These are phyloP conservation scores for Morus bassanus DNA, from an alignment of 2,797 vertebrate species.

Conservation along the genomic window DNA sequence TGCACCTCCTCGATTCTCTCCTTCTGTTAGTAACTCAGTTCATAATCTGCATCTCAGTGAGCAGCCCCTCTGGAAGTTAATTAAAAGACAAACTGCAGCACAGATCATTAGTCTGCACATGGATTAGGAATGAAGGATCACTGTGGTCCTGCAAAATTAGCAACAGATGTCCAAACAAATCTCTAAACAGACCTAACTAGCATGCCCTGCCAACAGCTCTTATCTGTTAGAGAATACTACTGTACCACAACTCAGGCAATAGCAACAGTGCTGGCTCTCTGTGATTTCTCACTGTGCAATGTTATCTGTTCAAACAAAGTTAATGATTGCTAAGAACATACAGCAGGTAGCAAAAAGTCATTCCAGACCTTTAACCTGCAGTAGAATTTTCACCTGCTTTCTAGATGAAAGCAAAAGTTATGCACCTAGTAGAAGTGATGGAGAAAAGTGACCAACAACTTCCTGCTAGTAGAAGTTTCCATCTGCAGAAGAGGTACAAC, in stretches of 20 bases:
- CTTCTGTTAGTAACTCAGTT: neutral
- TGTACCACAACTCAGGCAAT: neutral
- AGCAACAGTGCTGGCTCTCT: neutral
- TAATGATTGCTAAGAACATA: neutral
- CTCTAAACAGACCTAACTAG: constrained; percentile 1
- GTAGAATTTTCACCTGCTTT: neutral
- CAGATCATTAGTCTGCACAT: constrained; percentile 34
- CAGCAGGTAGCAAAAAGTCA: neutral
- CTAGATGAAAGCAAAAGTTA: neutral
- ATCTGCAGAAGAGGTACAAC: neutral
- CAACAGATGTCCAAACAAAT: constrained; percentile 29
- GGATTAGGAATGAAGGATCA: constrained; percentile 19
- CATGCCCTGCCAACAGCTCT: neutral
- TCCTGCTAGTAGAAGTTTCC: neutral
- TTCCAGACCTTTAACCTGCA: neutral
- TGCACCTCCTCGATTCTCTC: neutral
- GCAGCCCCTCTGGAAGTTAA: constrained; percentile 23
- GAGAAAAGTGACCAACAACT: neutral
- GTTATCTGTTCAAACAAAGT: neutral
- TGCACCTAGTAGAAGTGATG: neutral
- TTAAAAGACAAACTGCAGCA: constrained; percentile 34
- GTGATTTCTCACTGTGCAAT: neutral
- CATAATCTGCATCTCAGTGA: constrained; percentile 3
- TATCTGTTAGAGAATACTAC: neutral
- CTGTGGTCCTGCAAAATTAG: neutral